phyloP scores from a whole-genome alignment of 2,888 invertebrate genomes.

The Rapana venosa region DNA sequence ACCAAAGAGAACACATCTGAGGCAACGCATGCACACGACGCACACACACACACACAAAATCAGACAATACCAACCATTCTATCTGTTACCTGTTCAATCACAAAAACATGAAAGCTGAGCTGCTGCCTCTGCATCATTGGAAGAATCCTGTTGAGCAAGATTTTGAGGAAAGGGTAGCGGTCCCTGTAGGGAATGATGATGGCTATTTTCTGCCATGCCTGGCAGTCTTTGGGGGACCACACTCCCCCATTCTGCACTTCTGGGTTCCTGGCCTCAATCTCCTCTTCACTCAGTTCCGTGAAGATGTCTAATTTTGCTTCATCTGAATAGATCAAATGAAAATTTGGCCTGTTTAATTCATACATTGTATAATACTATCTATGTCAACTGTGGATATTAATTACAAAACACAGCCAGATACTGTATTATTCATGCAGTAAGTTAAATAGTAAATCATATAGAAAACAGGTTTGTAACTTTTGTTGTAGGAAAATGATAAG shows the following conservation, averaged over 20 bases:
- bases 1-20: no score
- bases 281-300: constrained; percentile 52
- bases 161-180: constrained; percentile 65
- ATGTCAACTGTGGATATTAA: background rate
- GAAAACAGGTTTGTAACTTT: no score
- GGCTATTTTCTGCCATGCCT: constrained; percentile 70
- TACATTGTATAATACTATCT: no score
- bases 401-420: background rate
- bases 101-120: constrained; percentile 69
- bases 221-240: constrained; percentile 67
- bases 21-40: background rate
- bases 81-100: constrained; percentile 70
- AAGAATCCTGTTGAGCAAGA: constrained; percentile 68
- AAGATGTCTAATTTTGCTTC: constrained; percentile 62
- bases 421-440: background rate
- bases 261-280: constrained; percentile 55
- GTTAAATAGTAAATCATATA: no score
- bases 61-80: no score
- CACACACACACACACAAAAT: background rate
- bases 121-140: constrained; percentile 69
- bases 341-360: no score
- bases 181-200: constrained; percentile 72
- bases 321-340: constrained; percentile 48
- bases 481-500: no score
- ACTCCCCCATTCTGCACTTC: constrained; percentile 64